Conservation (phyloP, 2,888 invertebrate genomes). For the Micoletzkya japonica region DNA sequence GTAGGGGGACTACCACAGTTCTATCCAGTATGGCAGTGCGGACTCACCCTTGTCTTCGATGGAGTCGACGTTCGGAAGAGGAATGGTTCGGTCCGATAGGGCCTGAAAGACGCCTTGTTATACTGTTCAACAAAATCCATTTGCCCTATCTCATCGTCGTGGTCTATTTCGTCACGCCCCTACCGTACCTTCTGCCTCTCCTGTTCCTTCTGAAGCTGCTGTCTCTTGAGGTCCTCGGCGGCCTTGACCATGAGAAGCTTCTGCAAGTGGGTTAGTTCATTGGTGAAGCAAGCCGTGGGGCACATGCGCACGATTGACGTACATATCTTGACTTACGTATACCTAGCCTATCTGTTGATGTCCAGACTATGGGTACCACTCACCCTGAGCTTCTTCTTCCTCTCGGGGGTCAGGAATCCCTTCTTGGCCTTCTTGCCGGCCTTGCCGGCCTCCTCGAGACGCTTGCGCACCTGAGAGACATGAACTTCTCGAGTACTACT, state of each 20-base stretch:
- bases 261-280: too few species aligned
- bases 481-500: not conserved
- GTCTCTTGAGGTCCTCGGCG: constrained; percentile 98
- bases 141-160: too few species aligned
- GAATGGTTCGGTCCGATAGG: constrained; percentile 89
- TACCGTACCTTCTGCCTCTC: constrained; percentile 80
- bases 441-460: constrained; percentile 91
- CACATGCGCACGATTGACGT: too few species aligned
- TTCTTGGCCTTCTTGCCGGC: constrained; percentile 96
- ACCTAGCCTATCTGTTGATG: not conserved
- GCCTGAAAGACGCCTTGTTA: constrained; percentile 63
- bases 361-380: constrained; percentile 64
- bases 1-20: too few species aligned
- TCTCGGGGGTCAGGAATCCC: constrained; percentile 98
- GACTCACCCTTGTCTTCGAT: constrained; percentile 81
- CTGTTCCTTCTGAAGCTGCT: constrained; percentile 96
- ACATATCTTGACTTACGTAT: too few species aligned
- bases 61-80: constrained; percentile 85
- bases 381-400: constrained; percentile 99
- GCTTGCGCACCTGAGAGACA: constrained; percentile 82
- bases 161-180: too few species aligned
- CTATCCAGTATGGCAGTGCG: too few species aligned
- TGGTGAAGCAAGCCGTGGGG: too few species aligned
- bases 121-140: too few species aligned
- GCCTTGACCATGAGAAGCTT: constrained; percentile 99